Evolutionary conservation across 2,888 invertebrate species (phyloP).

Genomic region (Catocala fraxini): DNA sequence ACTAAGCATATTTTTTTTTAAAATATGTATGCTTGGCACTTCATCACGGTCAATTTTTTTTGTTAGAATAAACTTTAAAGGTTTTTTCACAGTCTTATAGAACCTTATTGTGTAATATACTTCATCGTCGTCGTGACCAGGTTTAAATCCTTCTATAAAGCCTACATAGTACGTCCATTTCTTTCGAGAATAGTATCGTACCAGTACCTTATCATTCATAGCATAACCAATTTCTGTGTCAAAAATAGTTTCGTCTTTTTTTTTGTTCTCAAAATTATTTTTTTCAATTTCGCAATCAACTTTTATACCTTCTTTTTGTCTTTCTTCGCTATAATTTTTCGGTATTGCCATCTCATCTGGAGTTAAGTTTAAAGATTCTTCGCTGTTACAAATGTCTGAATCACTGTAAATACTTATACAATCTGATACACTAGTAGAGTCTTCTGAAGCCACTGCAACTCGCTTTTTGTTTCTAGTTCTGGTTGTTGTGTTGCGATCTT

Average conservation of each 20-base stretch:
- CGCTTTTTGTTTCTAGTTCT: background rate
- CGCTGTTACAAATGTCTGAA: constrained; percentile 19
- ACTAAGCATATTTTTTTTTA: too few species aligned
- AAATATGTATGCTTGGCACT: too few species aligned
- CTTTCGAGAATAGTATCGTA: constrained; percentile 25
- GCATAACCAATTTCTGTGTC: background rate
- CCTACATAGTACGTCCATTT: constrained; percentile 25
- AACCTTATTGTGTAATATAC: constrained; percentile 24
- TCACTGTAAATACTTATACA: constrained; percentile 31
- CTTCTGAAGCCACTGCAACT: constrained; percentile 13
- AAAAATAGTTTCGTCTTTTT: constrained; percentile 1
- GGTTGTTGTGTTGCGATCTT: constrained; percentile 9
- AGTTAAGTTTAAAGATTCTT: constrained; percentile 10
- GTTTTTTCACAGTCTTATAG: constrained; percentile 15
- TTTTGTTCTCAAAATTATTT: constrained; percentile 14
- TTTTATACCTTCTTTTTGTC: constrained; percentile 4
- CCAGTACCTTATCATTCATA: constrained; percentile 19
- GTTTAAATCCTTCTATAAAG: constrained; percentile 24
- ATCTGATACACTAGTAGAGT: constrained; percentile 26
- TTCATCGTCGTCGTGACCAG: constrained; percentile 16
- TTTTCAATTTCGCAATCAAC: constrained; percentile 8
- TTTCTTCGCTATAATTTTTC: constrained; percentile 14
- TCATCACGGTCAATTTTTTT: background rate
- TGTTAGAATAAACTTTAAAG: constrained; percentile 2
- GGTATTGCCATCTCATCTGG: constrained; percentile 18